Base-by-base conservation (phyloP, 2,113 vertebrate genomes). In the Trichomycterus rosablanca region DNA sequence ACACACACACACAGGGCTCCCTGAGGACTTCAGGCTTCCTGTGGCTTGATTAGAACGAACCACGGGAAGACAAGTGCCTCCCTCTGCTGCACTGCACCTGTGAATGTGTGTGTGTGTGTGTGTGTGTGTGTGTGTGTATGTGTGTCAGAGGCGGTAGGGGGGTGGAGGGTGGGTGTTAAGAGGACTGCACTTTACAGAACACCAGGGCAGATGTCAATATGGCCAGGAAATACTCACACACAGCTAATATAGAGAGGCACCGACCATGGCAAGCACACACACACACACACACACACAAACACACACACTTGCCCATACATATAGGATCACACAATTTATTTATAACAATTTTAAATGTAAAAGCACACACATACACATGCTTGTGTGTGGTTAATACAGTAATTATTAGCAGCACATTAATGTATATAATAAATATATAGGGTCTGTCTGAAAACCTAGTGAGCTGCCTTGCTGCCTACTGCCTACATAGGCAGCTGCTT, bases 1-100 rank as follows among this genome's bases (percentile, higher is more conserved):
- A 61, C 59, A 50, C 66, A 37, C 22, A 51, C 59, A 30, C 57
- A 46, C 52, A 52, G 34, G 30, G 45, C 51, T 77, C 80, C 81
- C 82, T 43, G 71, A 57, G 80, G 81, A 83, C 80, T 72, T 64
- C 57, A 57, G 53, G 75, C 80, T 85, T 87, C 84, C 85, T 88
- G 91, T 87, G 77, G 86, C 78, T 89, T 91, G 91, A 91, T 92
- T 90, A 89, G 81, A 68, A 84, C 65, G 82, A 88, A 84, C 87
- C 78, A 86, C 74, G 86, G 73, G 84, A 91, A 92, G 91, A 93
- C 88, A 92, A 92, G 92, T 93, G 91, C 85, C 84, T 37, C 45
- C 2, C 46, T 78, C 78, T 75, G 48, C 73, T 66, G 76, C 61
- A 3, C 80, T 86, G 88, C 90, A 93, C 92, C 91, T 94, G 92